Conservation (phyloP, 2,113 vertebrate genomes). For the Pelvicachromis taeniatus region DNA sequence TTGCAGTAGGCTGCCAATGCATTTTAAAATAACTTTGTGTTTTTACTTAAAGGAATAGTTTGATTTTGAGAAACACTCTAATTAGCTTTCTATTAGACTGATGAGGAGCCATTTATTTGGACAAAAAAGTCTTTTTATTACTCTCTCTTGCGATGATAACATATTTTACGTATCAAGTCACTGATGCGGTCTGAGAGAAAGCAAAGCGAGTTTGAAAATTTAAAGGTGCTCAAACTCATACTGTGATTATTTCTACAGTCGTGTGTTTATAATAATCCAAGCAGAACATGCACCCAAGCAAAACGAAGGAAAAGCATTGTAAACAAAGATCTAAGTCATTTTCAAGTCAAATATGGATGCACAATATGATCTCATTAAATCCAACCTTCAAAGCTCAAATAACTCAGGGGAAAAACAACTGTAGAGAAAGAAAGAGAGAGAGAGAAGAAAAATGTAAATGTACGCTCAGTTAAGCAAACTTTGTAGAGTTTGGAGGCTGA, state of each 20-base stretch:
- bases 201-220: neutral
- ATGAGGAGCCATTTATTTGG: neutral
- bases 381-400: constrained; percentile 1
- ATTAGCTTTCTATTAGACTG: neutral
- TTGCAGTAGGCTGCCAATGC: neutral
- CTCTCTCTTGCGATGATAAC: neutral
- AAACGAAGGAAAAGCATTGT: neutral
- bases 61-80: neutral
- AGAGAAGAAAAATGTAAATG: neutral
- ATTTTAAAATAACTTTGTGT: neutral
- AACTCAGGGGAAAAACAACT: neutral
- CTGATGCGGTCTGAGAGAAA: neutral
- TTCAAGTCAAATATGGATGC: neutral
- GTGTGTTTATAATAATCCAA: neutral
- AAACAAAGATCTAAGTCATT: neutral
- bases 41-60: neutral
- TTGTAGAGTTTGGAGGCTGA: neutral
- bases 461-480: neutral
- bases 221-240: neutral
- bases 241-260: neutral
- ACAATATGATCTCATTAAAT: constrained; percentile 12
- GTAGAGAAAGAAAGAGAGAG: neutral
- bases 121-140: rapidly evolving
- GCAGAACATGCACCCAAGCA: neutral
- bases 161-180: neutral